A percentile compares a stretch with the other conserved stretches of the same genome.
Evolutionary conservation across 2,888 invertebrate genomes (phyloP).

Genomic region (Conistra vaccinii): DNA sequence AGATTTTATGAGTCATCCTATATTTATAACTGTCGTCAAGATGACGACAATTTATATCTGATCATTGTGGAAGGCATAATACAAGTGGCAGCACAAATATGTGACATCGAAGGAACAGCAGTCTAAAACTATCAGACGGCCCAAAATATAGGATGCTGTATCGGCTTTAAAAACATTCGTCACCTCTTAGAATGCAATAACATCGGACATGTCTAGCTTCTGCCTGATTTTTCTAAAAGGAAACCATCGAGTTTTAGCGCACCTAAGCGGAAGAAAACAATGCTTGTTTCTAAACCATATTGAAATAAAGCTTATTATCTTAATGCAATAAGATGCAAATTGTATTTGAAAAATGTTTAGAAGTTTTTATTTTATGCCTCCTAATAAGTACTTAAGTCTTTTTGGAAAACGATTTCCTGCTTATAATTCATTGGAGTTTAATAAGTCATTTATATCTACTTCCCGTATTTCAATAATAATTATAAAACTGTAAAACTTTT

Average conservation of each 20-base stretch:
- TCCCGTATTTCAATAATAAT: conserved; percentile 57
- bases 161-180: too few relatives aligned
- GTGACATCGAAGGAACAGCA: too few relatives aligned
- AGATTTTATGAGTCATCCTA: too few relatives aligned
- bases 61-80: too few relatives aligned
- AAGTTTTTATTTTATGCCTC: background rate
- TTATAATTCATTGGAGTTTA: conserved; percentile 39
- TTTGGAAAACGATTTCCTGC: conserved; percentile 24
- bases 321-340: background rate
- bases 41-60: too few relatives aligned
- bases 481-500: conserved; percentile 49
- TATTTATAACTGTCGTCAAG: too few relatives aligned
- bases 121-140: too few relatives aligned
- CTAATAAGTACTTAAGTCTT: too few relatives aligned
- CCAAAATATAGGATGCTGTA: too few relatives aligned
- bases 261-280: background rate
- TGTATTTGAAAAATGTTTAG: background rate
- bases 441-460: conserved; percentile 46
- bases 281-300: background rate
- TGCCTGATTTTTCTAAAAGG: background rate
- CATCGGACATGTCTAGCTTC: background rate
- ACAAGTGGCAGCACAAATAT: too few relatives aligned
- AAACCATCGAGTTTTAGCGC: background rate
- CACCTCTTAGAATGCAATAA: too few relatives aligned
- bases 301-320: background rate